These are phyloP conservation scores for Nasonia giraulti DNA, from an alignment of 1,140 invertebrate species.

Conservation along the genomic window DNA sequence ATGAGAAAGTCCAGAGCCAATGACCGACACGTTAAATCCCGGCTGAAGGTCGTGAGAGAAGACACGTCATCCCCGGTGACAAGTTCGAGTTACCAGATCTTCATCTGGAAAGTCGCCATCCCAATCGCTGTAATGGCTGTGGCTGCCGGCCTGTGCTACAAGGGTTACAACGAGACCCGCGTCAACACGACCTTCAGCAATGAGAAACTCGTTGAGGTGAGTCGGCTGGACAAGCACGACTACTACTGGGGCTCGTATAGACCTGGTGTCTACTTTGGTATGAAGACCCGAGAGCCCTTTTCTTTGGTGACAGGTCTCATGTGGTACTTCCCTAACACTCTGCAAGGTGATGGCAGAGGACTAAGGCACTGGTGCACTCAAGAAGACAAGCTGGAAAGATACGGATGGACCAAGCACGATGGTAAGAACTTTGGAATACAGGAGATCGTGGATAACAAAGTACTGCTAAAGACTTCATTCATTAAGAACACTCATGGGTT, in stretches of 20 bases:
- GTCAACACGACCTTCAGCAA: slow-evolving; percentile 90
- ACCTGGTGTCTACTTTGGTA: slow-evolving; percentile 90
- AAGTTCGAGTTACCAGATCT: slow-evolving; percentile 12
- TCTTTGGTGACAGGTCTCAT: slow-evolving; percentile 95
- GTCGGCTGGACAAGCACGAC: slow-evolving; percentile 83
- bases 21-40: slow-evolving; percentile 30
- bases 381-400: slow-evolving; percentile 85
- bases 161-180: slow-evolving; percentile 89
- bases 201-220: slow-evolving; percentile 81
- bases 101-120: slow-evolving; percentile 17
- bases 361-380: slow-evolving; percentile 95
- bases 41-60: background rate
- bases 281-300: slow-evolving; percentile 91
- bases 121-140: slow-evolving; percentile 70
- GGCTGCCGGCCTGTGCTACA: slow-evolving; percentile 84
- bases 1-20: slow-evolving; percentile 34
- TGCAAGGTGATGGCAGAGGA: slow-evolving; percentile 80
- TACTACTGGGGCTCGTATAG: slow-evolving; percentile 96
- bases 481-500: slow-evolving; percentile 87
- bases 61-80: background rate
- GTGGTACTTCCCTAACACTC: slow-evolving; percentile 92
- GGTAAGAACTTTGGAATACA: slow-evolving; percentile 94
- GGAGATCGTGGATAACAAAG: slow-evolving; percentile 87
- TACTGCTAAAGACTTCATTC: slow-evolving; percentile 89
- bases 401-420: slow-evolving; percentile 94